Evolutionary conservation across 2,888 invertebrate species (phyloP).

Genomic region (Formica aserva): DNA sequence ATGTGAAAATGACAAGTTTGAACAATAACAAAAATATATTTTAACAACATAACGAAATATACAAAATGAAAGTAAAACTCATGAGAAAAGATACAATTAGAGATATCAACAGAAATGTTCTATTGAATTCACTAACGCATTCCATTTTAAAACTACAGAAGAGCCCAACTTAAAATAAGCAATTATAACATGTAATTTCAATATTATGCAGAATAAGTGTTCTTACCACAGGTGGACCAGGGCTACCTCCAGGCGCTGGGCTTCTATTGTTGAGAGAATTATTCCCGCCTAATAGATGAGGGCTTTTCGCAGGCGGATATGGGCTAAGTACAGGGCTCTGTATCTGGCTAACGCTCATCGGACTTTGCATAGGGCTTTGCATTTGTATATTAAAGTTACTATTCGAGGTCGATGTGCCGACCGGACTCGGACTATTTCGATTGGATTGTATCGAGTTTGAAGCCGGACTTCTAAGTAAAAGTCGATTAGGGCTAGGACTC

Average conservation of each 20-base stretch:
- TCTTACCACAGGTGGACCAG: conserved; percentile 84
- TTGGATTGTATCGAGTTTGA: conserved; percentile 84
- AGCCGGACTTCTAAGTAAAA: conserved; percentile 83
- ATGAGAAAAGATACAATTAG: neutral
- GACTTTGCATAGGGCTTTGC: conserved; percentile 85
- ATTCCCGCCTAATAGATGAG: conserved; percentile 81
- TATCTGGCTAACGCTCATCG: conserved; percentile 84
- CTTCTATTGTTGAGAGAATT: conserved; percentile 82
- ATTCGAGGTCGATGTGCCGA: conserved; percentile 80
- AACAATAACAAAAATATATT: neutral
- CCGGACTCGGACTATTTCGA: conserved; percentile 84
- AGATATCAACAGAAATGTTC: neutral
- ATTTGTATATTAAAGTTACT: conserved; percentile 83
- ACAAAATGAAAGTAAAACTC: neutral
- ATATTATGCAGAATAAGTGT: conserved; percentile 6
- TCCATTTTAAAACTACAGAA: neutral
- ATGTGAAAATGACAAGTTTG: neutral
- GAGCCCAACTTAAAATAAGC: neutral
- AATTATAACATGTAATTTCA: neutral
- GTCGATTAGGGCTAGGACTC: conserved; percentile 84
- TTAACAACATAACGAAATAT: neutral
- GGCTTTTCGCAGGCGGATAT: conserved; percentile 85
- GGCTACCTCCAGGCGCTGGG: conserved; percentile 84
- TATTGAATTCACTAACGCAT: neutral
- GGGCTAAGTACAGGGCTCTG: conserved; percentile 85